Conservation (phyloP, 35 echinoderm and acorn worm species). For the Ophiothrix spiculata region DNA sequence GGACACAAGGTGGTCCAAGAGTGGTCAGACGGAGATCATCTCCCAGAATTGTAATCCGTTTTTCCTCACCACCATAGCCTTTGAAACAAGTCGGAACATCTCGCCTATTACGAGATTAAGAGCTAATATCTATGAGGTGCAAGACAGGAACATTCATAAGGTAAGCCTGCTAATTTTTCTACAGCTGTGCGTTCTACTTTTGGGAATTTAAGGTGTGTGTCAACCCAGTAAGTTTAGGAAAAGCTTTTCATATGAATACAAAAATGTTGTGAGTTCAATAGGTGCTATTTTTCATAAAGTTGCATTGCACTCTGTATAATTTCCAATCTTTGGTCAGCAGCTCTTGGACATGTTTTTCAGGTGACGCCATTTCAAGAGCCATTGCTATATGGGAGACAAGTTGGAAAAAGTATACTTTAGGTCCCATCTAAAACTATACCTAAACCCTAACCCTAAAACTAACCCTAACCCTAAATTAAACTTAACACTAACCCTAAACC, state of each 20-base stretch:
- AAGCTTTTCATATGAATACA: background rate
- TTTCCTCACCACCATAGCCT: constrained; percentile 80
- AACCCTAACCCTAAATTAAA: no score
- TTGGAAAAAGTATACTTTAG: no score
- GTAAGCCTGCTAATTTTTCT: constrained; percentile 28
- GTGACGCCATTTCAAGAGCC: no score
- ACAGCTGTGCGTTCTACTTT: background rate
- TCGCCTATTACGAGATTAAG: constrained; percentile 83
- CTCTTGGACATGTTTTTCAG: no score
- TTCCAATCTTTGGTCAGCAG: no score
- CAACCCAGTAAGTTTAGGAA: background rate
- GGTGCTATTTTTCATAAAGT: no score
- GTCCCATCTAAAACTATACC: no score
- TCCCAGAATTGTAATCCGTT: constrained; percentile 67
- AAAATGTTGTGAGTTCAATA: no score
- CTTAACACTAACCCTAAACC: no score
- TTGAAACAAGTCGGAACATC: constrained; percentile 77
- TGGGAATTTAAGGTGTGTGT: background rate
- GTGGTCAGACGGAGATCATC: constrained; percentile 94
- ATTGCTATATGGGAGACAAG: no score
- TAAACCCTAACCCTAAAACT: no score
- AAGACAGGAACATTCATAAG: constrained; percentile 66
- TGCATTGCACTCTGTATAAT: no score
- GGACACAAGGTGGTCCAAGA: constrained; percentile 80
- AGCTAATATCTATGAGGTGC: constrained; percentile 79